phyloP scores from a whole-genome alignment of 1,140 invertebrate species.

The Oreohelix idahoensis region DNA sequence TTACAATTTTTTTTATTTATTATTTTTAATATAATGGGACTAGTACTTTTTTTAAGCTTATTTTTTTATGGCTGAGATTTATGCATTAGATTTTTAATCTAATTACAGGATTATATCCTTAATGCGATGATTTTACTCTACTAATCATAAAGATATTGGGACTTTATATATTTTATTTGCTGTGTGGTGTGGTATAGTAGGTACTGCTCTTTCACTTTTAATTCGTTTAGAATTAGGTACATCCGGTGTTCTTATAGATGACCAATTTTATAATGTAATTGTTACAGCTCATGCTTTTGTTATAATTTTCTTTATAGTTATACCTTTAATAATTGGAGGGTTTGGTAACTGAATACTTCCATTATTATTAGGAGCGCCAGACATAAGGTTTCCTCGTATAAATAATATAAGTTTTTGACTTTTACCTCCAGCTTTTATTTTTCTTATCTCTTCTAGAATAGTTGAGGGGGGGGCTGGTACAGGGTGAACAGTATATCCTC shows the following conservation, averaged over 20 bases:
- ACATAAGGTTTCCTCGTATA: constrained; percentile 84
- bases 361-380: constrained; percentile 80
- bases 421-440: constrained; percentile 77
- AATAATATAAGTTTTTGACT: constrained; percentile 87
- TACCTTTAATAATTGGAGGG: constrained; percentile 84
- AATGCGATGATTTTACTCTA: constrained; percentile 79
- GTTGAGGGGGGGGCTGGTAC: constrained; percentile 78
- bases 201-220: constrained; percentile 78
- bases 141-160: constrained; percentile 85
- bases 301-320: constrained; percentile 87
- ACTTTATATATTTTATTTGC: constrained; percentile 83
- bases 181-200: constrained; percentile 79
- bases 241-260: constrained; percentile 79
- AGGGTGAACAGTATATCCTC: constrained; percentile 81
- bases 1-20: too few relatives aligned
- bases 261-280: constrained; percentile 82
- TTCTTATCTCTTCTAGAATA: constrained; percentile 77
- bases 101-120: too few relatives aligned
- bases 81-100: too few relatives aligned
- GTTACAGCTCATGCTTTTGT: constrained; percentile 83
- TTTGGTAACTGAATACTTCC: constrained; percentile 86
- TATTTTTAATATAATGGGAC: too few relatives aligned
- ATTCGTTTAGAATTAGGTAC: constrained; percentile 81
- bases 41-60: too few relatives aligned
- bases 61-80: too few relatives aligned